A percentile compares a stretch with the other conserved stretches of the same genome.
Conservation (phyloP, 2,113 vertebrate genomes). For the Tragulus kanchil region DNA sequence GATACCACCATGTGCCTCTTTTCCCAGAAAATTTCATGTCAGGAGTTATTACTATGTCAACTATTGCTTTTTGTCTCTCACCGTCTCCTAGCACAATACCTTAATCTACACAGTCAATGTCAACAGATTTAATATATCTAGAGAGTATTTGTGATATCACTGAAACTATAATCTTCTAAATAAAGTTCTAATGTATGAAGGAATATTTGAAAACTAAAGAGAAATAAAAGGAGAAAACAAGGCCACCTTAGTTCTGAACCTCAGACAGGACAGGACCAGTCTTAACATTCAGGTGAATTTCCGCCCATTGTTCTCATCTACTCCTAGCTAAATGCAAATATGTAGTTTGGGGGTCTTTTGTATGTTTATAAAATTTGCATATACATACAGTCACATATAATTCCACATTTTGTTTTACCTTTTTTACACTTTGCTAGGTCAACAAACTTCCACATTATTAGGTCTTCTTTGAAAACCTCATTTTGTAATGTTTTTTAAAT, state of each 20-base stretch:
- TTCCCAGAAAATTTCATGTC: background rate
- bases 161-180: background rate
- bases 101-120: background rate
- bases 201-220: background rate
- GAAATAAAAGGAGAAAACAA: background rate
- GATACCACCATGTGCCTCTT: background rate
- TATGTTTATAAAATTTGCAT: background rate
- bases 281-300: background rate
- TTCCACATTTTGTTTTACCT: background rate
- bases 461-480: conserved; percentile 42
- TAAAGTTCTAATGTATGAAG: background rate
- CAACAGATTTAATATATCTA: background rate
- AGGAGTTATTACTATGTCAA: background rate
- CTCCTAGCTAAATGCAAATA: background rate
- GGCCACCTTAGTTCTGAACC: background rate
- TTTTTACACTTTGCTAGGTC: background rate
- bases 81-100: background rate
- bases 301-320: background rate
- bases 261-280: background rate
- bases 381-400: background rate
- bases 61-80: background rate
- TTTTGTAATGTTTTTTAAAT: conserved; percentile 42
- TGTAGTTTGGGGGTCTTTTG: background rate
- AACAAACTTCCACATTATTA: background rate
- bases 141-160: background rate